These are phyloP conservation scores for Petromus typicus DNA, from an alignment of 2,113 vertebrate species.

Conservation along the genomic window DNA sequence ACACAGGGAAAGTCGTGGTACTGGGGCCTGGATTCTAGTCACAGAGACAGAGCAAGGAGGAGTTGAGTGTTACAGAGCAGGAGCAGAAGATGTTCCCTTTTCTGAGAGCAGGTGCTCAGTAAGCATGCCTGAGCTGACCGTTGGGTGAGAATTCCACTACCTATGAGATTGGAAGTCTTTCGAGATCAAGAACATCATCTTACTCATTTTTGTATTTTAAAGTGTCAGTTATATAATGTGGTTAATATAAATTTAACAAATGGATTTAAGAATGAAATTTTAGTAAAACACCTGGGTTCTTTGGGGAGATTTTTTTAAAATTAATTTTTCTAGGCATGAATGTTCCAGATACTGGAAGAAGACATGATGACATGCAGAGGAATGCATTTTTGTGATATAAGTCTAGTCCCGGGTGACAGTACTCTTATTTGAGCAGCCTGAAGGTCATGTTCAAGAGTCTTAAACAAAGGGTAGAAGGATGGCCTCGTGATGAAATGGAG, in stretches of 20 bases:
- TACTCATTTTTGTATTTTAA: conserved; percentile 6
- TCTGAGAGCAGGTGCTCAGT: not conserved
- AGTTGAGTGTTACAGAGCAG: not conserved
- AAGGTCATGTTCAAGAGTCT: not conserved
- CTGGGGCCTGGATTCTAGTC: not conserved
- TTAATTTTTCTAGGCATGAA: not conserved
- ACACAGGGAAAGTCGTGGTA: not conserved
- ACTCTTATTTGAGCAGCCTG: not conserved
- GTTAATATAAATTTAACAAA: not conserved
- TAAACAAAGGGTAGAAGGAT: not conserved
- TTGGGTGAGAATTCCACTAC: not conserved
- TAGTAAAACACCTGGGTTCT: not conserved
- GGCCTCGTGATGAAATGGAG: not conserved
- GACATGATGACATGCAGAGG: not conserved
- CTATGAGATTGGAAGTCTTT: not conserved
- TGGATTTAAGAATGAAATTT: conserved; percentile 14
- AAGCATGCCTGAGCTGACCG: rapidly evolving
- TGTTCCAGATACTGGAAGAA: not conserved
- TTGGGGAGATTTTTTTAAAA: not conserved
- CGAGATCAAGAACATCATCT: not conserved
- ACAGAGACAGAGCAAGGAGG: not conserved
- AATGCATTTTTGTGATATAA: not conserved
- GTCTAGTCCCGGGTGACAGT: not conserved
- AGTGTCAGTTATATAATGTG: not conserved
- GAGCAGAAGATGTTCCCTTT: not conserved